phyloP scores from a whole-genome alignment of 1,140 invertebrate genomes.

The Rhopalosiphum padi region DNA sequence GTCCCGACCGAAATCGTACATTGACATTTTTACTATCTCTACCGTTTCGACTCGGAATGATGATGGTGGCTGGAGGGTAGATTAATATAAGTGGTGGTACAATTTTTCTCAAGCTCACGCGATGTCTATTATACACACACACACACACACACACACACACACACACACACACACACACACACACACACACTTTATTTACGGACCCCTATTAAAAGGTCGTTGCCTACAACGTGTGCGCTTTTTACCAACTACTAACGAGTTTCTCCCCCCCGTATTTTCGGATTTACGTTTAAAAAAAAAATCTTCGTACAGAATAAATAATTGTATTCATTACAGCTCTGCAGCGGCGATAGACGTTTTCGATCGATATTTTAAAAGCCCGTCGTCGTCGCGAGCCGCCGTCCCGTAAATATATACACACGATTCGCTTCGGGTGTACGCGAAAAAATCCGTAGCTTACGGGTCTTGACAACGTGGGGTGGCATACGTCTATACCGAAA shows the following conservation, averaged over 20 bases:
- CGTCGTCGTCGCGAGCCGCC: background rate
- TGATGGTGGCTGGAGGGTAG: too few species aligned
- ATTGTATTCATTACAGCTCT: background rate
- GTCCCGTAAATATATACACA: background rate
- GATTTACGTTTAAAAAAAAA: background rate
- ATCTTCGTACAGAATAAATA: background rate
- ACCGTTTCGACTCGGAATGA: background rate
- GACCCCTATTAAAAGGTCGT: background rate
- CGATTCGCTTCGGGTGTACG: background rate
- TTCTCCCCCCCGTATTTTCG: background rate
- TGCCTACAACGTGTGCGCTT: background rate
- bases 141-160: too few species aligned
- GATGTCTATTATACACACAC: background rate
- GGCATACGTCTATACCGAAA: background rate
- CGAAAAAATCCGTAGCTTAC: background rate
- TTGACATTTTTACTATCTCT: slow-evolving; percentile 3
- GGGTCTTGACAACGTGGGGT: background rate
- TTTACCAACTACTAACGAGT: background rate
- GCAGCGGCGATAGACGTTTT: background rate
- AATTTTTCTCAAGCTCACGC: background rate
- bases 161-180: too few species aligned
- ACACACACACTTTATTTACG: background rate
- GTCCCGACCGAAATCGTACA: background rate
- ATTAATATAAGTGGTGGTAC: background rate
- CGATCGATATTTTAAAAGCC: background rate